These are phyloP conservation scores for Odocoileus virginianus DNA, from an alignment of 2,113 vertebrate genomes.

Conservation along the genomic window DNA sequence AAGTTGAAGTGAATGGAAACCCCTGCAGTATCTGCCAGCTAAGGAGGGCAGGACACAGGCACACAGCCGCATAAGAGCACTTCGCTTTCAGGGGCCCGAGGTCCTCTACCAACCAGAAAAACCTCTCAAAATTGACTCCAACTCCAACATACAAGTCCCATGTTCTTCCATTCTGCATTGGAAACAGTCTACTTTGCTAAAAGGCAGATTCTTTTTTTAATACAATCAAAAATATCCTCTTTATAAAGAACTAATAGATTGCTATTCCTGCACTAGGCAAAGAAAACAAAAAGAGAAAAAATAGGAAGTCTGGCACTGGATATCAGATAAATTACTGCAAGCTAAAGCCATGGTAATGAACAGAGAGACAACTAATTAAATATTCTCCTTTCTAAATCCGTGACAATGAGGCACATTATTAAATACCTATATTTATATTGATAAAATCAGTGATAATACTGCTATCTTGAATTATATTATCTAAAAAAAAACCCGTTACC, in stretches of 20 bases:
- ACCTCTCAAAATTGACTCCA: not conserved
- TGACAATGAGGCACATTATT: not conserved
- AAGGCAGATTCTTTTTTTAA: not conserved
- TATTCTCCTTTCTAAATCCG: not conserved
- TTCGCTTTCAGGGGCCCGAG: constrained; percentile 5
- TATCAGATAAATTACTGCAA: not conserved
- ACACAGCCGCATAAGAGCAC: not conserved
- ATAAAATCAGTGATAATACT: not conserved
- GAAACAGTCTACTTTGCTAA: not conserved
- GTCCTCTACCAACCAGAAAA: constrained; percentile 33
- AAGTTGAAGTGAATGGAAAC: constrained; percentile 57
- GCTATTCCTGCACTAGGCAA: not conserved
- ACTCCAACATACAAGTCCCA: not conserved
- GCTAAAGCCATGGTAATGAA: not conserved
- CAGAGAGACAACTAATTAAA: not conserved
- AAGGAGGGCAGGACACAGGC: not conserved
- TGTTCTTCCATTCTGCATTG: not conserved
- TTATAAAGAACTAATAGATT: not conserved
- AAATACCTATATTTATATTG: not conserved
- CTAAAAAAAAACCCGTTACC: constrained; percentile 43
- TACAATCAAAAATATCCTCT: not conserved
- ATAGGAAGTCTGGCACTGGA: not conserved
- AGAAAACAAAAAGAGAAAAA: constrained; percentile 30
- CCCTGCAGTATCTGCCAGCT: constrained; percentile 37
- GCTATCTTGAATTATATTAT: not conserved